Conservation (phyloP, 2,888 invertebrate species). For the Zootermopsis nevadensis region DNA sequence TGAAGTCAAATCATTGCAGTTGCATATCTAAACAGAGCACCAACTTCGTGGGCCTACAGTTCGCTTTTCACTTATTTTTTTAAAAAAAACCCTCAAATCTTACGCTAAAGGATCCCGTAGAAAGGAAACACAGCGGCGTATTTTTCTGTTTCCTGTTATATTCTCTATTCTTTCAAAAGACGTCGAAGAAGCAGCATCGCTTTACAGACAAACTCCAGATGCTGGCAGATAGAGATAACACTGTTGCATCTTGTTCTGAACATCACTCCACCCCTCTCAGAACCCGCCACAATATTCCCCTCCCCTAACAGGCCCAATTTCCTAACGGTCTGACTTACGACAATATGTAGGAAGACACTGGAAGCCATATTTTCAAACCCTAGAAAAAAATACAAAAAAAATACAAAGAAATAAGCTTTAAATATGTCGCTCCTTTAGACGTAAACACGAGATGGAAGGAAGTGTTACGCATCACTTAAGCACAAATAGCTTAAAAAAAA, state of each 20-base stretch:
- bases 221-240: not conserved
- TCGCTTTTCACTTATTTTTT: no score
- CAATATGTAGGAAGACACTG: not conserved
- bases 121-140: no score
- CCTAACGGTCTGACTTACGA: not conserved
- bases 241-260: not conserved
- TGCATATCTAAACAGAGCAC: no score
- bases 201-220: conserved; percentile 15
- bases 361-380: not conserved
- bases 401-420: not conserved
- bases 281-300: no score
- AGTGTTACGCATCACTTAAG: not conserved
- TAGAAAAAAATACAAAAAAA: not conserved
- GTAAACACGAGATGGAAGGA: not conserved
- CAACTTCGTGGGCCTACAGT: no score
- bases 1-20: no score
- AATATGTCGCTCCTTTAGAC: not conserved
- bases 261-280: not conserved
- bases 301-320: not conserved
- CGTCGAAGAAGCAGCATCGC: not conserved
- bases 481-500: conserved; percentile 5
- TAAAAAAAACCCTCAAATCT: no score
- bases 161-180: no score
- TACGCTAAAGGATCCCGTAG: no score
- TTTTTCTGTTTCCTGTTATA: no score